phyloP scores from a whole-genome alignment of 2,113 vertebrate genomes.

The Cyanoderma ruficeps region DNA sequence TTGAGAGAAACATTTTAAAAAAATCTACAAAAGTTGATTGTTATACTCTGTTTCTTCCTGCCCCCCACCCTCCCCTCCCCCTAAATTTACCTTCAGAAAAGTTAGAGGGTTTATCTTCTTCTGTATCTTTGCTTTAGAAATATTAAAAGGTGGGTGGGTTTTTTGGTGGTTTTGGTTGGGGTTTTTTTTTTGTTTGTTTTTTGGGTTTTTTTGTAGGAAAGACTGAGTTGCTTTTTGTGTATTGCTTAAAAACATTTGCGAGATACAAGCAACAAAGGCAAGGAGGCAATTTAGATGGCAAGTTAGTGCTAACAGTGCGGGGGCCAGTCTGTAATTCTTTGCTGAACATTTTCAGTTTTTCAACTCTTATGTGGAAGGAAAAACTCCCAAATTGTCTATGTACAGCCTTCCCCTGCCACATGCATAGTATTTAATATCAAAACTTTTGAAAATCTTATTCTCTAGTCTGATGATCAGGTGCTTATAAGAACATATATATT shows the following conservation, averaged over 20 bases:
- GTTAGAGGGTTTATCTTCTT: background rate
- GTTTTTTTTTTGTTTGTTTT: background rate
- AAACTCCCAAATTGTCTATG: accelerated
- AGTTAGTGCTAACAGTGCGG: background rate
- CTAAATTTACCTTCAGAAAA: background rate
- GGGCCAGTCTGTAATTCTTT: background rate
- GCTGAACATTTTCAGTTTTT: background rate
- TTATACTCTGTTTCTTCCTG: background rate
- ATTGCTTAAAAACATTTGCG: background rate
- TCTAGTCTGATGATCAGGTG: background rate
- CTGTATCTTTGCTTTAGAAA: background rate
- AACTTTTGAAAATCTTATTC: background rate
- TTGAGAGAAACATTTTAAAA: background rate
- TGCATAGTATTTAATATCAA: background rate
- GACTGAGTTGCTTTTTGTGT: background rate
- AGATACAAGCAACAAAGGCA: background rate
- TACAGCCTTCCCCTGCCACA: background rate
- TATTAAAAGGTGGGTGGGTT: background rate
- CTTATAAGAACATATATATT: background rate
- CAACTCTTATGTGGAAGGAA: background rate
- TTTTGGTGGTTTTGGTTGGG: too few species aligned
- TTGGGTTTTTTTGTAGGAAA: background rate
- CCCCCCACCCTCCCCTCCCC: too few species aligned
- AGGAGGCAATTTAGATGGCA: background rate
- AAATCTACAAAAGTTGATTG: background rate